Evolutionary conservation across 2,888 invertebrate genomes (phyloP).

Genomic region (Abrostola triplasia): DNA sequence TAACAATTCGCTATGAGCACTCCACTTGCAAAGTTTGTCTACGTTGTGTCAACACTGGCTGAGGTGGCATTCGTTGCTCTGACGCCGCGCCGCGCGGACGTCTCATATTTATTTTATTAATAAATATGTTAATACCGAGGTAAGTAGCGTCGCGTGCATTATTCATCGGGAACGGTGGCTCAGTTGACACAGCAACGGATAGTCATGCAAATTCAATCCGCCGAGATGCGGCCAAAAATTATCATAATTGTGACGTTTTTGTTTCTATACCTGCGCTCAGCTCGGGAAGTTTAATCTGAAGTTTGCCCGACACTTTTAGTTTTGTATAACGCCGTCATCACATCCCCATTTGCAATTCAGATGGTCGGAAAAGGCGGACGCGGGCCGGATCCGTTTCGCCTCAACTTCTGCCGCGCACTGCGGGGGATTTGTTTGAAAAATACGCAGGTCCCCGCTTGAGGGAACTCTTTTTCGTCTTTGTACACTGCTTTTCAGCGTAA

Average conservation of each 20-base stretch:
- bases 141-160: slow-evolving; percentile 86
- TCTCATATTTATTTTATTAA: slow-evolving; percentile 87
- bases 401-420: slow-evolving; percentile 75
- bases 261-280: slow-evolving; percentile 84
- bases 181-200: slow-evolving; percentile 87
- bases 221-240: slow-evolving; percentile 84
- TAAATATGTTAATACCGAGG: slow-evolving; percentile 88
- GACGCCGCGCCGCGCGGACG: slow-evolving; percentile 73
- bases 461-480: slow-evolving; percentile 72
- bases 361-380: slow-evolving; percentile 85
- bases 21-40: slow-evolving; percentile 73
- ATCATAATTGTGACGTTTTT: slow-evolving; percentile 88
- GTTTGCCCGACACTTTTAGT: slow-evolving; percentile 88
- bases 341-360: slow-evolving; percentile 86
- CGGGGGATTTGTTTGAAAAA: slow-evolving; percentile 82
- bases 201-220: slow-evolving; percentile 88
- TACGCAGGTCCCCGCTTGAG: slow-evolving; percentile 72
- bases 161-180: slow-evolving; percentile 84
- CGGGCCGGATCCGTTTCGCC: slow-evolving; percentile 68
- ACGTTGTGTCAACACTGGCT: slow-evolving; percentile 77
- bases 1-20: slow-evolving; percentile 79
- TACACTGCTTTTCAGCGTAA: slow-evolving; percentile 73
- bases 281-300: slow-evolving; percentile 85
- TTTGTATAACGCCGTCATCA: slow-evolving; percentile 85
- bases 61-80: slow-evolving; percentile 65